Conservation (phyloP, 2,888 invertebrate genomes). For the Ecdyonurus torrentis region DNA sequence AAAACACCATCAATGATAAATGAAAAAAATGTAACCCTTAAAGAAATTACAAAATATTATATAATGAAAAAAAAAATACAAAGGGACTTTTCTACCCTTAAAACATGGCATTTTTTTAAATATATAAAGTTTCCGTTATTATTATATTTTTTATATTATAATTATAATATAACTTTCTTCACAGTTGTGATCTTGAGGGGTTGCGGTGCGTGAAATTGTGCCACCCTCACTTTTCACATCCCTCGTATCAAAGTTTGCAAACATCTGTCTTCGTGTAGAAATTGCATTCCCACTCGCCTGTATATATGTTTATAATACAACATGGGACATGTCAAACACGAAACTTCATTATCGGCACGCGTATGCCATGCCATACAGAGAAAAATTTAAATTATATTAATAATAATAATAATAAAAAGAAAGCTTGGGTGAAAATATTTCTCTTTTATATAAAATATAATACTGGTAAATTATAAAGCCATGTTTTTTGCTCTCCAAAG, state of each 20-base stretch:
- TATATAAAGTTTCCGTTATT: background rate
- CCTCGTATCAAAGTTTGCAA: background rate
- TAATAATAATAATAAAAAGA: too few relatives aligned
- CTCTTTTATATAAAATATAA: too few relatives aligned
- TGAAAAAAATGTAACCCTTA: background rate
- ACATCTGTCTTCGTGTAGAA: background rate
- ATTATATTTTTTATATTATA: background rate
- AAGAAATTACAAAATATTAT: too few relatives aligned
- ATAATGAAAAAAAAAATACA: background rate
- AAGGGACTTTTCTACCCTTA: background rate
- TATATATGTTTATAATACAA: too few relatives aligned
- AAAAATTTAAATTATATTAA: too few relatives aligned
- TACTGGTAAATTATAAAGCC: too few relatives aligned
- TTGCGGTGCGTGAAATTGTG: background rate
- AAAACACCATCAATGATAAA: background rate
- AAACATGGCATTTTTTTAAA: background rate
- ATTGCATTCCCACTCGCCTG: too few relatives aligned
- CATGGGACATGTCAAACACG: too few relatives aligned
- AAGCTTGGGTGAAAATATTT: too few relatives aligned
- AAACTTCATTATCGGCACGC: too few relatives aligned
- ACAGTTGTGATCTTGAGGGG: background rate
- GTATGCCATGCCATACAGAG: too few relatives aligned
- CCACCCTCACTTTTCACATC: background rate
- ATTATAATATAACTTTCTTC: slow-evolving; percentile 2
- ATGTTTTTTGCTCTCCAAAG: too few relatives aligned